Base-by-base conservation (phyloP, 2,888 invertebrate genomes). In the Nineta flava region DNA sequence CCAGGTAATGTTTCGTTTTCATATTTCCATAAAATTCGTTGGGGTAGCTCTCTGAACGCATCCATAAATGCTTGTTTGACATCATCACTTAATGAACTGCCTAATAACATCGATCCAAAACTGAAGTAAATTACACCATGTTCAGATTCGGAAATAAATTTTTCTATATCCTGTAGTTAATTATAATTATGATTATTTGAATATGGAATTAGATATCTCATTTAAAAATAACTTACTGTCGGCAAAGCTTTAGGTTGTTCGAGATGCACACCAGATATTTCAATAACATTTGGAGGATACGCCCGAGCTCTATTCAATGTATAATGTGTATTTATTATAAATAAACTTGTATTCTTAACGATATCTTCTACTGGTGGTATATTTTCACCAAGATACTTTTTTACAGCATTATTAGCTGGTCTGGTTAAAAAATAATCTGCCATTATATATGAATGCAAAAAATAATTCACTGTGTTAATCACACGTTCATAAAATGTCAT, bases 21-120 rank as follows among this genome's bases (percentile, higher is more conserved):
- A 80, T 81, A 85, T 70, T 84, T 86, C 86, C 85, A 87, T 44
- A 88, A 68, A 34, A 88, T 76, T 53, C 77, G 74, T 55, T 83
- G 75, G 2, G 81, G 77, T 16, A 87, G 65, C 51, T 73, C 69
- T 0, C 70, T 62, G 48, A 88, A 74, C 1, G 76, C 79, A 3
- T 68, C 71, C 10, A 83, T 50, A 47, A 90, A 74, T 12, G 69
- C 71, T 17, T 71, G 59, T 16, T 78, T 60, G 57, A 76, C 81
- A 0, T 76, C 71, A 16, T 65, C 60, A 0, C 80, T 73, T 59
- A 87, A 72, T 2, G 77, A 74, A 1, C 80, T 73, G 9, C 75
- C 71, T 58, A 76, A 81, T 47, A 86, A 67, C 68, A 83, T 73
- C 1, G 87, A 85, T 9, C 87, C 87, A 63, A 87, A 76, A 61